phyloP scores from a whole-genome alignment of 1,140 invertebrate species.

The Papilio helenus region DNA sequence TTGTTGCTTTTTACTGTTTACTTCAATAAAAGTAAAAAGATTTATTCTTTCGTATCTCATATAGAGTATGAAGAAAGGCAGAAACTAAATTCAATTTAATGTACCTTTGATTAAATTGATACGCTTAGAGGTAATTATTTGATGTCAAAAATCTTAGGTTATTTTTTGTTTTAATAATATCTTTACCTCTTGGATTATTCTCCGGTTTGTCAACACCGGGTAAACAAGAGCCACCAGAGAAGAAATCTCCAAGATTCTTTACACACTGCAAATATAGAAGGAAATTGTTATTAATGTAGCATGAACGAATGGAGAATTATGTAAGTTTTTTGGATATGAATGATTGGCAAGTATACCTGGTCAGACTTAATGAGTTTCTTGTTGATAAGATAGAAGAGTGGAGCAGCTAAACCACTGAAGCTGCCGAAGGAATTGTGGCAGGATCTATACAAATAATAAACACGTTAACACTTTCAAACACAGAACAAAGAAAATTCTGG shows the following conservation, averaged over 20 bases:
- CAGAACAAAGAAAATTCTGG: neutral
- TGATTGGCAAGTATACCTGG: constrained; percentile 43
- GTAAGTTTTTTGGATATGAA: neutral
- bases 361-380: constrained; percentile 64
- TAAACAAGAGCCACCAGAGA: constrained; percentile 68
- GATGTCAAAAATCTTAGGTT: neutral
- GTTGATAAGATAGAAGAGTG: constrained; percentile 73
- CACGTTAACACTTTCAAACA: neutral
- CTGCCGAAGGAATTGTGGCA: constrained; percentile 70
- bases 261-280: constrained; percentile 59
- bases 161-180: too few species aligned
- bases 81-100: too few species aligned
- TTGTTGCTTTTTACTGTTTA: neutral
- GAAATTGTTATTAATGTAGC: neutral
- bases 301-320: neutral
- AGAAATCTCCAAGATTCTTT: constrained; percentile 68
- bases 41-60: too few species aligned
- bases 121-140: neutral
- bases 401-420: constrained; percentile 72
- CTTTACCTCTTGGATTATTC: constrained; percentile 71
- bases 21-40: neutral
- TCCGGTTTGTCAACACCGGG: constrained; percentile 72
- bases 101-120: neutral
- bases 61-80: too few species aligned
- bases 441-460: constrained; percentile 52